Evolutionary conservation across 2,888 invertebrate genomes (phyloP), one percentile per base, ranked within the genome.

Genomic region (Xanthorhoe designata): DNA sequence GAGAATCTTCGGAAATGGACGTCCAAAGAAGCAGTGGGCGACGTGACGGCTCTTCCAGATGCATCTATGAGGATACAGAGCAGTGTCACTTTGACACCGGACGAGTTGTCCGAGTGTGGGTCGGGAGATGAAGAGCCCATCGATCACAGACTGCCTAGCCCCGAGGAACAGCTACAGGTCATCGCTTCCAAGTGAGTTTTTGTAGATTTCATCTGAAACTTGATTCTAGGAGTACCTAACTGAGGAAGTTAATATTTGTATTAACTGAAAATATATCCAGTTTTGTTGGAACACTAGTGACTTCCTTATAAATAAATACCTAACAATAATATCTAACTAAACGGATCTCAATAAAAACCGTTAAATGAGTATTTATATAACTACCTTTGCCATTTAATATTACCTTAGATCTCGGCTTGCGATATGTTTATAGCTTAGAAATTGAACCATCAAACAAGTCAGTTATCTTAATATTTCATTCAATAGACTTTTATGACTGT

Each of bases 111-210:
- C 2, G 92, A 94, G 71, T 91, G 91, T 69, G 94, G 94, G 13
- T 95, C 95, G 2, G 95, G 95, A 61, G 95, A 95, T 77, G 94
- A 94, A 75, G 96, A 96, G 85, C 96, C 96, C 75, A 95, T 97
- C 77, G 97, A 97, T 91, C 97, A 97, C 91, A 95, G 97, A 86
- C 94, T 98, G 80, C 98, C 98, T 55, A 97, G 97, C 74, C 97
- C 98, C 45, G 97, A 97, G 87, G 98, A 98, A 89, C 97, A 97
- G 90, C 94, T 97, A 74, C 95, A 96, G 88, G 96, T 96, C 78
- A 95, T 97, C 84, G 97, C 97, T 77, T 95, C 96, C 84, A 97
- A 96, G 97, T 97, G 94, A 71, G 64, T 58, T 4, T 6, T 15
- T 17, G 15, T 47, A 42, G 38, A 32, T 32, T 3, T 13, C 13